phyloP scores from a whole-genome alignment of 2,797 vertebrate genomes.

The Crax fasciolata region DNA sequence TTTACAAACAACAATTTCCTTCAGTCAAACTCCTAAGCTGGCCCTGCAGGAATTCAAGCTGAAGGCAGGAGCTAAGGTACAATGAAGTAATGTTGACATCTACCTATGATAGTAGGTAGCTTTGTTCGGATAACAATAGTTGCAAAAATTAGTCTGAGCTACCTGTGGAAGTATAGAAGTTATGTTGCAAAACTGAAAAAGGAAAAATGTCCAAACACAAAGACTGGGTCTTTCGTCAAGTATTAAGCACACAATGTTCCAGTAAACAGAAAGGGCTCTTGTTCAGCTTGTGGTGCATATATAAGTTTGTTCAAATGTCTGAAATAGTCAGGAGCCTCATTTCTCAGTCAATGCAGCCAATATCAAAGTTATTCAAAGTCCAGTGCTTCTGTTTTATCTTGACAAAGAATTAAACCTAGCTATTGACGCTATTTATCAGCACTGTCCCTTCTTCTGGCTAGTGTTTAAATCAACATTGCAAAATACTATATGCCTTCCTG shows the following conservation, averaged over 20 bases:
- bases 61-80: not conserved
- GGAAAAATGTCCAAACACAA: not conserved
- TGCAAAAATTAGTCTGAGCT: not conserved
- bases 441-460: not conserved
- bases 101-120: not conserved
- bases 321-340: not conserved
- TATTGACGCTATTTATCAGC: not conserved
- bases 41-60: not conserved
- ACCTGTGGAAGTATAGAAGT: not conserved
- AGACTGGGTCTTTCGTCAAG: not conserved
- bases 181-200: not conserved
- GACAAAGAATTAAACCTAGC: not conserved
- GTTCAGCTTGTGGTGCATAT: not conserved
- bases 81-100: not conserved
- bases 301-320: not conserved
- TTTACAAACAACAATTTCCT: not conserved
- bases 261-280: not conserved
- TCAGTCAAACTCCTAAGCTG: not conserved
- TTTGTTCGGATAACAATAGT: not conserved
- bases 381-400: not conserved
- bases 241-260: not conserved
- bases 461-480: not conserved
- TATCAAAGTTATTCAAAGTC: not conserved
- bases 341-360: not conserved
- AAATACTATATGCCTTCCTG: not conserved